Conservation (phyloP, 2,797 vertebrate species). For the Melopsittacus undulatus region DNA sequence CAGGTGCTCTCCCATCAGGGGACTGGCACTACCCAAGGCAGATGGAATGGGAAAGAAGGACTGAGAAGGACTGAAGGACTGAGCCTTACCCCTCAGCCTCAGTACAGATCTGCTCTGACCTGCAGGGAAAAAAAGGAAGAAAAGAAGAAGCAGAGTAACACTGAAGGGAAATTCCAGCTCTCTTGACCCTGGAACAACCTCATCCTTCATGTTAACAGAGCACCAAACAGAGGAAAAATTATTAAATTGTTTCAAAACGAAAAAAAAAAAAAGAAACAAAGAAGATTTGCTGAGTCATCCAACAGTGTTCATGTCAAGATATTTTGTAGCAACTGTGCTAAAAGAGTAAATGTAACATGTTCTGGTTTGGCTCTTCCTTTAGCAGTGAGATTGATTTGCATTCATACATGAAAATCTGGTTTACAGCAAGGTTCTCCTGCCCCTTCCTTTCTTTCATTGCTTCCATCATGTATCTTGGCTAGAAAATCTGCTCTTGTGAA, state of each 20-base stretch:
- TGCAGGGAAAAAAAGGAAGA: conserved; percentile 11
- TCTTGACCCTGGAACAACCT: conserved; percentile 40
- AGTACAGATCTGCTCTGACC: neutral
- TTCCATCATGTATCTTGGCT: neutral
- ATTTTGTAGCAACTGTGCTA: conserved; percentile 45
- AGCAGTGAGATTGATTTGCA: conserved; percentile 39
- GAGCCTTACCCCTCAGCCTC: neutral
- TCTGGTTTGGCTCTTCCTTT: conserved; percentile 38
- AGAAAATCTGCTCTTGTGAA: neutral
- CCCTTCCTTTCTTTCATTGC: conserved; percentile 13
- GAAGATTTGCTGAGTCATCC: conserved; percentile 55
- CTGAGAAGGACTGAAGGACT: neutral
- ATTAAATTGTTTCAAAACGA: neutral
- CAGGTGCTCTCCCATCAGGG: neutral
- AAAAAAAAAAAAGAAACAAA: neutral
- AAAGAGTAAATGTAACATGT: conserved; percentile 39
- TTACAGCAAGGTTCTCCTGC: conserved; percentile 9
- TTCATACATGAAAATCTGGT: conserved; percentile 40
- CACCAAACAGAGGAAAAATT: neutral
- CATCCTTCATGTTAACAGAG: neutral
- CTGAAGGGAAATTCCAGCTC: conserved; percentile 68
- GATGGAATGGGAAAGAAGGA: neutral
- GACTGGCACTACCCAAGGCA: neutral
- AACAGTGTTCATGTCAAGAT: neutral
- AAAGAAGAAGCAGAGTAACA: conserved; percentile 46